Evolutionary conservation across 2,113 vertebrate genomes (phyloP).

Genomic region (Trichechus manatus): DNA sequence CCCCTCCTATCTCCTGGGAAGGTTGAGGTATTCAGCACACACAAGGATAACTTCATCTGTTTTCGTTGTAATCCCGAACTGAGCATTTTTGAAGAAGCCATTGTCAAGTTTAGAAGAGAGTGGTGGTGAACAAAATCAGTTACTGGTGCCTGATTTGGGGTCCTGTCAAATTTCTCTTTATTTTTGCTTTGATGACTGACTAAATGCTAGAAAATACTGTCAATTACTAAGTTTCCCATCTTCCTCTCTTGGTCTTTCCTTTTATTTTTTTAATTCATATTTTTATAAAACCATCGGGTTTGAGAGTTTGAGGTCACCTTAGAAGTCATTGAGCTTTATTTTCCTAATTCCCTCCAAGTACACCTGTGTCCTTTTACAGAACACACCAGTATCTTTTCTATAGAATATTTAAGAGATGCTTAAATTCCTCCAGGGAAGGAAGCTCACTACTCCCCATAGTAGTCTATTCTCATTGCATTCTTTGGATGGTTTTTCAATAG

Average conservation of each 20-base stretch:
- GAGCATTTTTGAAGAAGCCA: not conserved
- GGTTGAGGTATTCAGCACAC: not conserved
- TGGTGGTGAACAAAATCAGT: not conserved
- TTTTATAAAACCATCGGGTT: constrained; percentile 35
- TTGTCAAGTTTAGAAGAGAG: not conserved
- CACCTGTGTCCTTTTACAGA: not conserved
- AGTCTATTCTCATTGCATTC: not conserved
- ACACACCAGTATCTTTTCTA: not conserved
- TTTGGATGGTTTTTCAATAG: not conserved
- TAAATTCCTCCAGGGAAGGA: not conserved
- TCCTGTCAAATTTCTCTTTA: not conserved
- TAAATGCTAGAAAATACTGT: constrained; percentile 36
- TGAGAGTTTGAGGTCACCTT: constrained; percentile 36
- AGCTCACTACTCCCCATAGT: not conserved
- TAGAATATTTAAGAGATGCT: not conserved
- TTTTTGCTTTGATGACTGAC: constrained; percentile 38
- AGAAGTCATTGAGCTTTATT: not conserved
- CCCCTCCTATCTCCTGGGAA: not conserved
- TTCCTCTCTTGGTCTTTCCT: not conserved
- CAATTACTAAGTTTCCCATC: not conserved
- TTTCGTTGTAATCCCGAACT: not conserved
- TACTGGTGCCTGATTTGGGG: not conserved
- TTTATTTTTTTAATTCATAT: constrained; percentile 1
- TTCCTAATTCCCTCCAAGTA: not conserved
- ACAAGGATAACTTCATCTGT: not conserved